phyloP scores from a whole-genome alignment of 2,888 invertebrate species.

The Rhingia rostrata region DNA sequence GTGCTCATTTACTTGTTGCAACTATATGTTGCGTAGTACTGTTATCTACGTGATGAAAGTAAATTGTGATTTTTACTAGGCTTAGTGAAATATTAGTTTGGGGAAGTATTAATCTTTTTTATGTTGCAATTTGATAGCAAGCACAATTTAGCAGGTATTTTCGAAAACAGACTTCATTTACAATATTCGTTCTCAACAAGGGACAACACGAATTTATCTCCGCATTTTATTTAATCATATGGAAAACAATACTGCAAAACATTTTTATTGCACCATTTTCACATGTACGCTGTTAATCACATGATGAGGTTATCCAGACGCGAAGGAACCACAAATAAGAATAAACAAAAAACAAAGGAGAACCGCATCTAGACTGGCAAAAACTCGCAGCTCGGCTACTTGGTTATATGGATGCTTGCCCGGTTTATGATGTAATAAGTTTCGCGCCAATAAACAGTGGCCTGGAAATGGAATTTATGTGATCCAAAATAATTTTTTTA shows the following conservation, averaged over 20 bases:
- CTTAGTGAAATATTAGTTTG: too few species aligned
- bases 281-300: constrained; percentile 53
- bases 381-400: constrained; percentile 39
- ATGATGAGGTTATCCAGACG: constrained; percentile 59
- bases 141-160: too few species aligned
- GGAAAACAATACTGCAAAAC: constrained; percentile 32
- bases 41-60: too few species aligned
- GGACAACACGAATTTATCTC: background rate
- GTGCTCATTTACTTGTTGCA: too few species aligned
- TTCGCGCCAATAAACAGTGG: constrained; percentile 21
- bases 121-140: too few species aligned
- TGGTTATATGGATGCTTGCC: constrained; percentile 27
- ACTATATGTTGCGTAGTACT: too few species aligned
- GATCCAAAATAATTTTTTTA: background rate
- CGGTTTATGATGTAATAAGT: constrained; percentile 45
- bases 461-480: background rate
- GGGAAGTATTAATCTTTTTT: too few species aligned
- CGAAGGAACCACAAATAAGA: constrained; percentile 56
- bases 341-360: constrained; percentile 11
- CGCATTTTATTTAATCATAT: background rate
- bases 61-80: too few species aligned
- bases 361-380: constrained; percentile 28
- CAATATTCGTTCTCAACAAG: background rate
- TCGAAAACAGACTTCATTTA: too few species aligned
- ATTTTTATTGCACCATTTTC: constrained; percentile 46